Evolutionary conservation across 2,113 vertebrate species (phyloP), one percentile per base, ranked within the genome.

Genomic region (Pseudorhombus dupliciocellatus): DNA sequence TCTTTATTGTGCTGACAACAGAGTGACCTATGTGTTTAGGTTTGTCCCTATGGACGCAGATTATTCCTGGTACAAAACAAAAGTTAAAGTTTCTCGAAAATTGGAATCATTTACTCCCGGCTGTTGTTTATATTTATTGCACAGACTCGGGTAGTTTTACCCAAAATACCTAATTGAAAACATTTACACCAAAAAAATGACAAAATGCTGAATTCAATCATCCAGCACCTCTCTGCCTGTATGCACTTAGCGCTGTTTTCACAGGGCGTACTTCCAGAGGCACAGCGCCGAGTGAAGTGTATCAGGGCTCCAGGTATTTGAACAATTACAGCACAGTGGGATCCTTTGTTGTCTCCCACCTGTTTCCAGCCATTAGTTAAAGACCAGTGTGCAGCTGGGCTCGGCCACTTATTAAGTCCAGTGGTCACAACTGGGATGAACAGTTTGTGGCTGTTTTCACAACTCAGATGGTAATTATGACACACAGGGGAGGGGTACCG

Each of bases 311-410:
- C 79, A 89, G 87, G 85, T 88, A 84, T 87, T 79, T 85, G 66
- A 58, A 66, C 54, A 84, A 66, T 88, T 83, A 54, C 75, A 81
- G 83, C 70, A 88, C 84, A 91, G 78, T 81, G 78, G 66, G 65
- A 79, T 61, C 83, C 81, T 89, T 90, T 91, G 88, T 92, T 85
- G 87, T 86, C 57, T 66, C 80, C 78, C 89, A 91, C 87, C 90
- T 90, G 87, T 89, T 88, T 77, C 59, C 44, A 79, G 62, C 71
- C 55, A 77, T 85, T 65, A 83, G 75, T 81, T 81, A 75, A 81
- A 86, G 80, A 75, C 82, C 24, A 24, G 70, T 71, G 62, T 76
- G 79, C 83, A 78, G 84, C 88, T 84, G 83, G 37, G 67, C 42
- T 40, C 31, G 62, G 66, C 46, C 66, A 53, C 72, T 87, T 71